Base-by-base conservation (phyloP, 2,113 vertebrate genomes). In the Otus sunia region DNA sequence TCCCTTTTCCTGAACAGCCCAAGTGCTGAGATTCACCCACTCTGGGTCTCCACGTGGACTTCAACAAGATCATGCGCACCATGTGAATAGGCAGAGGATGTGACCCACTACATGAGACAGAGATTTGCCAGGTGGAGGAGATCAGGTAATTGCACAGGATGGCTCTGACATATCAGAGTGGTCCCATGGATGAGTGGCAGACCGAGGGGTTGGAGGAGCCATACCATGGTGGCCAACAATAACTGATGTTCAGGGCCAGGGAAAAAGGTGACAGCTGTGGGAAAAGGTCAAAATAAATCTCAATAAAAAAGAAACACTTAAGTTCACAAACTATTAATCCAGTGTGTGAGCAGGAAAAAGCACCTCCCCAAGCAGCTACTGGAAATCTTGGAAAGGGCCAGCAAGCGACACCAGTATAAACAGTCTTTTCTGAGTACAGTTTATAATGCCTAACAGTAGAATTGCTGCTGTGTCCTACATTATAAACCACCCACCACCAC, bases 161-260 rank as follows among this genome's bases (percentile, higher is more conserved):
- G 2, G 16, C 47, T 20, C 2, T 73, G 32, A n/a, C 6, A 3
- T 2, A 30, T 21, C 53, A 56, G 34, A 45, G 52, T 3, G 9
- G n/a, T 55, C 49, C 45, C 27, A 11, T 0, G 4, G 63, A 15
- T 0, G 2, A 79, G 37, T 0, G 0, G 34, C 34, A 80, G 11
- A 32, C 25, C 0, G 0, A 62, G 50, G 26, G 20, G 22, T 18
- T 4, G 6, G 53, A 64, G 30, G 20, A 90, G 36, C 69, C 41
- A 12, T 1, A 18, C 17, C 5, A 4, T 1, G 2, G 20, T 43
- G 39, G 49, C 32, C 85, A 90, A 19, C 36, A 53, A 25, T 8
- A 43, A 66, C 0, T 11, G 5, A 55, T 47, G 32, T 21, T 52
- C n/a, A 59, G 23, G 41, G 18, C 21, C 13, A 45, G 32, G 15